Evolutionary conservation across 2,797 vertebrate species (phyloP), one percentile per base, ranked within the genome.

Genomic region (Numenius phaeopus): DNA sequence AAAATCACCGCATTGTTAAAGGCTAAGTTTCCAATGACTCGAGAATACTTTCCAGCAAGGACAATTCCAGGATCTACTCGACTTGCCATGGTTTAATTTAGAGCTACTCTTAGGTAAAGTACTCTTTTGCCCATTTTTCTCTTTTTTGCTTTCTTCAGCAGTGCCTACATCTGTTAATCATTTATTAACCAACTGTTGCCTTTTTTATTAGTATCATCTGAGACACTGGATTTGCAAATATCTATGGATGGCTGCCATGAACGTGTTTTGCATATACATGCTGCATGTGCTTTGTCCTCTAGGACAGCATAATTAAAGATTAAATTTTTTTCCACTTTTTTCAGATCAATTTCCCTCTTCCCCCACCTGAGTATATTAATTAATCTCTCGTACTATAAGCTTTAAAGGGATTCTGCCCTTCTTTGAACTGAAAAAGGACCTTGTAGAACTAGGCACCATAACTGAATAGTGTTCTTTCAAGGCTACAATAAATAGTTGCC

Each of bases 131-230:
- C 32, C 2, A 10, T 57, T 73, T 80, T 85, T 77, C n/a, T 61
- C 39, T 64, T 58, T 73, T 75, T 61, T 70, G 7, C 24, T 84
- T 90, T 75, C 57, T 85, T 89, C 54, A 94, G 57, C 2, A 11
- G 44, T 75, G 39, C 40, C 54, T 89, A 54, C 82, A 96, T 96
- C 81, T 94, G 86, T 79, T 96, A 50, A 93, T 83, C 27, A 71
- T 92, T 89, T 92, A 81, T 87, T 94, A 90, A 77, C 16, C 83
- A 93, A 92, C 44, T 80, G 27, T 39, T 80, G 27, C 46, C n/a
- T 42, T 79, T 71, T 71, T 82, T 90, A 84, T 82, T 89, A 64
- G 18, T 61, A 89, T 75, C 19, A 15, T 87, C 86, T 89, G 86
- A 84, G 86, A 64, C 57, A 55, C 37, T 50, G 32, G 83, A 90